Evolutionary conservation across 1,140 invertebrate genomes (phyloP), one percentile per base, ranked within the genome.

Genomic region (Carcinoscorpius rotundicauda): DNA sequence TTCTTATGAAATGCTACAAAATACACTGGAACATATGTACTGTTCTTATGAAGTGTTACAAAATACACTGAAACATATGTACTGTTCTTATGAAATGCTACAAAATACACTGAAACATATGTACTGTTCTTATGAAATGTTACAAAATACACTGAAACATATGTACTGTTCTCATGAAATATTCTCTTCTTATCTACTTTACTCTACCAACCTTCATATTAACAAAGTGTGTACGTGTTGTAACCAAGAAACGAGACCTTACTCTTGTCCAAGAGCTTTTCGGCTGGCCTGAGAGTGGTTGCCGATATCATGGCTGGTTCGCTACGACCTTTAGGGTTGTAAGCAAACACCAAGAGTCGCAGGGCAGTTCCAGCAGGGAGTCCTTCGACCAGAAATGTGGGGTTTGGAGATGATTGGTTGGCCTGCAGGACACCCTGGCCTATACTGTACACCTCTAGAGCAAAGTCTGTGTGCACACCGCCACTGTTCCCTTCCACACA

Each of bases 401-500:
- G 83, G 58, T 75, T 75, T 6, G 53, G 50, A 71, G 75, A 77
- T 48, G 78, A 64, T 72, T 83, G 76, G 70, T 82, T 83, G 72
- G 77, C 80, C 53, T 82, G 77, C 52, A 83, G 72, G 67, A 78
- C 77, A 50, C 80, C 77, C 4, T 78, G 75, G 60, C 78, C 76
- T 5, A 73, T 80, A 74, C 84, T 82, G 49, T 84, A 83, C 3
- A 88, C 88, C 75, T 93, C 89, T 58, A 92, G 75, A 51, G 87
- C 78, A 76, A 92, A 93, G 58, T 84, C 82, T 75, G 93, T 90
- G 50, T 82, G 81, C 8, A 93, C 78, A 0, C 90, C 91, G 4
- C 90, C 90, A 70, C 93, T 88, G 75, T 91, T 92, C 9, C 88
- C 88, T 75, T 90, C 87, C 3, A 82, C 79, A 73, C 88, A 91